Evolutionary conservation across 64 coral and sea anemone genomes (phyloP).

Genomic region (Trachythela sp.): DNA sequence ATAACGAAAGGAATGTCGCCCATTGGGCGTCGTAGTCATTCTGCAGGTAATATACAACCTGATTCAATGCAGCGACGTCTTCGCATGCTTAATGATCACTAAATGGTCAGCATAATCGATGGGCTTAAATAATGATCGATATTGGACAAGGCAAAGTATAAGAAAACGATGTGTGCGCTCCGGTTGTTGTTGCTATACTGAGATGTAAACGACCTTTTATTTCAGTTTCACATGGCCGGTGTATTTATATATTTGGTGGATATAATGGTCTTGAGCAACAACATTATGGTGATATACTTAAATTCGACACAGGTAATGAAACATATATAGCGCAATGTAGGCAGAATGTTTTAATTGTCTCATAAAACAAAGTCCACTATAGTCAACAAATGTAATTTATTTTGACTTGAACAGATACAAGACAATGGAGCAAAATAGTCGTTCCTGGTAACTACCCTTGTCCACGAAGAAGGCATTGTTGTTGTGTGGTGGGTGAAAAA

Average conservation of each 20-base stretch:
- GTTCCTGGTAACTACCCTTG: conserved; percentile 58
- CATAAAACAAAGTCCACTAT: no score
- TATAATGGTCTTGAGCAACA: conserved; percentile 71
- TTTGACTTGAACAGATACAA: conserved; percentile 31
- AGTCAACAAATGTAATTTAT: not conserved
- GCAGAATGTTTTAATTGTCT: not conserved
- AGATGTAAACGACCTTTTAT: conserved; percentile 17
- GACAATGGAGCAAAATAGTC: conserved; percentile 52
- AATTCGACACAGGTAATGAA: conserved; percentile 62
- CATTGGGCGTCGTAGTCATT: conserved; percentile 48
- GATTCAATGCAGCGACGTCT: no score
- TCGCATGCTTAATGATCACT: no score
- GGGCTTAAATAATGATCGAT: no score
- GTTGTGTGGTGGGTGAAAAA: conserved; percentile 68
- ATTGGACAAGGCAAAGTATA: no score
- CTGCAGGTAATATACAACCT: conserved; percentile 41
- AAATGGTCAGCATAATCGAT: no score
- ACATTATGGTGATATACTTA: conserved; percentile 78
- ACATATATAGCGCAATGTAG: not conserved
- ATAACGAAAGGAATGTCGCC: conserved; percentile 26
- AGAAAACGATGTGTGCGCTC: no score
- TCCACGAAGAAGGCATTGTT: conserved; percentile 81
- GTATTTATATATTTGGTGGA: conserved; percentile 84
- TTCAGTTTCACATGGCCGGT: conserved; percentile 62
- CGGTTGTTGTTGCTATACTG: no score